These are phyloP conservation scores for Puma concolor DNA, from an alignment of 2,113 vertebrate genomes.

Conservation along the genomic window DNA sequence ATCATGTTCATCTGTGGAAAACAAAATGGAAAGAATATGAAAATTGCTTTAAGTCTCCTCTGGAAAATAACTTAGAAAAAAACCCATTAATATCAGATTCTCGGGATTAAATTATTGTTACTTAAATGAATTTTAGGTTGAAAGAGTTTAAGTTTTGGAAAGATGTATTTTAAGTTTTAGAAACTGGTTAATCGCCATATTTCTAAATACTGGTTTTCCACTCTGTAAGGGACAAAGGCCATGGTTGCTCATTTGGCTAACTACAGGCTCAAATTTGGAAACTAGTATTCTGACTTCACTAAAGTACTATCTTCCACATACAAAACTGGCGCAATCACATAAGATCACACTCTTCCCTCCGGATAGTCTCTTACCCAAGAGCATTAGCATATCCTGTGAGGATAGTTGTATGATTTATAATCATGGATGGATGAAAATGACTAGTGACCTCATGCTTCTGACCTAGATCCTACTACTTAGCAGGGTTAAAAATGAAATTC, in stretches of 20 bases:
- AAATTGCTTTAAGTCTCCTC: constrained; percentile 60
- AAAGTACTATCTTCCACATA: not conserved
- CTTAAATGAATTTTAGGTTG: constrained; percentile 35
- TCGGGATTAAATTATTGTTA: constrained; percentile 55
- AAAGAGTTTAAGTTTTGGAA: constrained; percentile 29
- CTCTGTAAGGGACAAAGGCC: not conserved
- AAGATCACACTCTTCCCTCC: not conserved
- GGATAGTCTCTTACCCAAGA: not conserved
- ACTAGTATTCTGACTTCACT: not conserved
- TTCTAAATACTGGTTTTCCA: constrained; percentile 6
- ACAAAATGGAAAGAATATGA: constrained; percentile 61
- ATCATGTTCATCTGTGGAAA: constrained; percentile 62
- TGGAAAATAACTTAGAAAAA: constrained; percentile 54
- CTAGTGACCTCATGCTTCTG: not conserved
- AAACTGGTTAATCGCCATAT: not conserved
- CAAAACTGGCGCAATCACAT: not conserved
- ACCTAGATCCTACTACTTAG: not conserved
- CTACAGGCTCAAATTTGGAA: not conserved
- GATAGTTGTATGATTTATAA: not conserved
- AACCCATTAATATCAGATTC: constrained; percentile 36
- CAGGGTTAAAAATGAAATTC: not conserved
- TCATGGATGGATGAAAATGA: constrained; percentile 36
- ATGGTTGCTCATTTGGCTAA: constrained; percentile 3
- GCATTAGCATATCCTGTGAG: not conserved
- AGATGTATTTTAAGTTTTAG: constrained; percentile 49